These are phyloP conservation scores for Silurus lanzhouensis DNA, from an alignment of 2,797 vertebrate genomes.

Conservation along the genomic window DNA sequence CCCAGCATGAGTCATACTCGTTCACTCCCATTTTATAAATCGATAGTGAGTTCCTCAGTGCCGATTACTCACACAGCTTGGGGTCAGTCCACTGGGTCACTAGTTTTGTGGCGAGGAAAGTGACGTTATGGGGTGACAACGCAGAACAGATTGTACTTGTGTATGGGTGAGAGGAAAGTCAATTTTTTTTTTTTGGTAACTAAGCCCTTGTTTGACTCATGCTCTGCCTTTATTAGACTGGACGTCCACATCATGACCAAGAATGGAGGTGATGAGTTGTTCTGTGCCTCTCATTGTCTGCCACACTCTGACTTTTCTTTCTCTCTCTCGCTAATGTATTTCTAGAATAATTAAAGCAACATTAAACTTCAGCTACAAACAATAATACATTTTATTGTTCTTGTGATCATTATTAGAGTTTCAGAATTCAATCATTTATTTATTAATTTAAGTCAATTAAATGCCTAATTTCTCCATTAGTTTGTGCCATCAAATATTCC, in stretches of 20 bases:
- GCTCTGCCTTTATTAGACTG: conserved; percentile 11
- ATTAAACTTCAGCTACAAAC: neutral
- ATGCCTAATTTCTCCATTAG: neutral
- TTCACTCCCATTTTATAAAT: conserved; percentile 20
- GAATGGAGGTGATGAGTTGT: neutral
- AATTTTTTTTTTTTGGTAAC: conserved; percentile 17
- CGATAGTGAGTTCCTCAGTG: neutral
- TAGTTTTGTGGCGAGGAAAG: conserved; percentile 22
- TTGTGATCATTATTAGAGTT: neutral
- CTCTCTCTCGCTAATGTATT: neutral
- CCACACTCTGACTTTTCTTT: neutral
- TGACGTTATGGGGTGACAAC: neutral
- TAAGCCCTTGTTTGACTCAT: conserved; percentile 34
- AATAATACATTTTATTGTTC: neutral
- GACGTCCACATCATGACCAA: neutral
- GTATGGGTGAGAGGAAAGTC: neutral
- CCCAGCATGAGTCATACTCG: conserved; percentile 11
- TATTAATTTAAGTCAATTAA: neutral
- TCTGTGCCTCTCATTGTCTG: neutral
- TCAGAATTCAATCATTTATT: neutral
- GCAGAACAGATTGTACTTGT: neutral
- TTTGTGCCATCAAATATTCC: neutral
- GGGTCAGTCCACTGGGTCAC: conserved; percentile 25
- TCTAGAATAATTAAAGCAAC: neutral
- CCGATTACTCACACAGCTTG: conserved; percentile 33